Conservation (phyloP, 2,797 vertebrate genomes). For the Diceros bicornis region DNA sequence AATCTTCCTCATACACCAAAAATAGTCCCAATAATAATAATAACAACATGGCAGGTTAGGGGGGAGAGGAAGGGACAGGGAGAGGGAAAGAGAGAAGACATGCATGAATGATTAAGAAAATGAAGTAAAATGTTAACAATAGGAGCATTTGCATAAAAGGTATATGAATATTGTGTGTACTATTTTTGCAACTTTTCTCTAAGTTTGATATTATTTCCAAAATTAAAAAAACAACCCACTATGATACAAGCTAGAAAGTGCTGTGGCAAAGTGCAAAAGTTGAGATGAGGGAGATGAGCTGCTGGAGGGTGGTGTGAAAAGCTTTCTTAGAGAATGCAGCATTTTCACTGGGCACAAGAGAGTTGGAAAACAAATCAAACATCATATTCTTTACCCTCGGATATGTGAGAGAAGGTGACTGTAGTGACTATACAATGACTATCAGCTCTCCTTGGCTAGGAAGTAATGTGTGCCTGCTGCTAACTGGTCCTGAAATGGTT, state of each 20-base stretch:
- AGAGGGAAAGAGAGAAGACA: neutral
- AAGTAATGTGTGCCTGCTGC: neutral
- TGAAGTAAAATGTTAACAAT: neutral
- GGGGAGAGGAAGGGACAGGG: neutral
- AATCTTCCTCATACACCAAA: neutral
- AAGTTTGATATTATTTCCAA: conserved; percentile 27
- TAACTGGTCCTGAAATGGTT: neutral
- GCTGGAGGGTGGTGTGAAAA: neutral
- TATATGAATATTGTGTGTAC: neutral
- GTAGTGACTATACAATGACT: neutral
- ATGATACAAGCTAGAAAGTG: neutral
- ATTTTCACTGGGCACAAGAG: neutral
- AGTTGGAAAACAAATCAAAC: neutral
- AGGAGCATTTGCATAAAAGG: neutral
- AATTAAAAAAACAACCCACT: neutral
- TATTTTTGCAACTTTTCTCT: neutral
- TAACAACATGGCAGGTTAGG: neutral
- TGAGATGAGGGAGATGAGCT: neutral
- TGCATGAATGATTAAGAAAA: neutral
- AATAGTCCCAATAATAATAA: neutral
- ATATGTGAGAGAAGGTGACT: neutral
- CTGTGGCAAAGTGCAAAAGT: neutral
- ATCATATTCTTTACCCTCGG: neutral
- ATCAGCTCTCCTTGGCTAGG: neutral
- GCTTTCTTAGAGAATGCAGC: neutral